phyloP scores from a whole-genome alignment of 2,888 invertebrate genomes.

The Agrochola lota region DNA sequence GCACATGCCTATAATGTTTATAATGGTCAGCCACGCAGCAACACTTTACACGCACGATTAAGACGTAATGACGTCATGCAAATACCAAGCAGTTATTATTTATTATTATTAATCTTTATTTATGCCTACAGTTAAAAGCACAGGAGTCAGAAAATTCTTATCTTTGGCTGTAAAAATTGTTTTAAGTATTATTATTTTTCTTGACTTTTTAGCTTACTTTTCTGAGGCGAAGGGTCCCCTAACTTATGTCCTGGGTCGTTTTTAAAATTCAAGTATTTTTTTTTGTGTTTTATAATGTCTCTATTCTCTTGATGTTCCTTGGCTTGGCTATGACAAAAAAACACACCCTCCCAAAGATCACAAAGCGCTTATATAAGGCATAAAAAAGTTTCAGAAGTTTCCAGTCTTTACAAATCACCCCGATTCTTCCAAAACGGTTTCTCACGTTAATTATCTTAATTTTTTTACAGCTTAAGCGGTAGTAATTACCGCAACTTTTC shows the following conservation, averaged over 20 bases:
- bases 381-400: neutral
- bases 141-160: no score
- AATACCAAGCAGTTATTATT: neutral
- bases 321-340: neutral
- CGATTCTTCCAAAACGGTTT: neutral
- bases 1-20: no score
- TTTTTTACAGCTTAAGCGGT: no score
- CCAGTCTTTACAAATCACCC: neutral
- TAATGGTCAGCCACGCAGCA: slow-evolving; percentile 44
- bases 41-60: slow-evolving; percentile 47
- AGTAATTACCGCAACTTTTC: no score
- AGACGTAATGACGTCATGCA: slow-evolving; percentile 29
- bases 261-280: no score
- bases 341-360: neutral
- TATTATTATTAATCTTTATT: no score
- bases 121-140: no score
- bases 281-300: no score
- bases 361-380: neutral
- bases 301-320: no score
- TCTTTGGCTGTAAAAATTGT: no score
- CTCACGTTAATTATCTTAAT: neutral
- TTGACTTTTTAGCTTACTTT: neutral
- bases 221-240: neutral
- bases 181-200: no score
- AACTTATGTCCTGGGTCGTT: neutral